These are phyloP conservation scores for Mythimna lalbum DNA, from an alignment of 2,888 invertebrate species.

Conservation along the genomic window DNA sequence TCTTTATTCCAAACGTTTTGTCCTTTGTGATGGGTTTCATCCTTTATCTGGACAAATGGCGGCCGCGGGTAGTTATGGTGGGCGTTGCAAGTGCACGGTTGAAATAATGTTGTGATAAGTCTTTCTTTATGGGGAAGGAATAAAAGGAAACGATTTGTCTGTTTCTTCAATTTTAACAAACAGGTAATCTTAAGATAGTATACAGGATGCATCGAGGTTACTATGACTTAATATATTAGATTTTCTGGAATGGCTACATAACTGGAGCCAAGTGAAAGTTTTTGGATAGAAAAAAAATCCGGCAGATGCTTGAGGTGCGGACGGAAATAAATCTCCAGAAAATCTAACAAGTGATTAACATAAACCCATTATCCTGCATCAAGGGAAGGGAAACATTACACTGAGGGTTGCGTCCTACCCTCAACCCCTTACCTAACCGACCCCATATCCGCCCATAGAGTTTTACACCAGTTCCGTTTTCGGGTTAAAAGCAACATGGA, in stretches of 20 bases:
- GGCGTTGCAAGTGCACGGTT: constrained; percentile 37
- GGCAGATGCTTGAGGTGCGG: neutral
- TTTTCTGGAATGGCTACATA: neutral
- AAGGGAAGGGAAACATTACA: constrained; percentile 16
- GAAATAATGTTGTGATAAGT: constrained; percentile 37
- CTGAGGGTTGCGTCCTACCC: neutral
- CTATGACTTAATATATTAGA: neutral
- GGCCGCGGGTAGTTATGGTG: constrained; percentile 12
- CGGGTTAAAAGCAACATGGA: constrained; percentile 34
- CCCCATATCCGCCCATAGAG: constrained; percentile 19
- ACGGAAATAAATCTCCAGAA: constrained; percentile 12
- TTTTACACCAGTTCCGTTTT: constrained; percentile 30
- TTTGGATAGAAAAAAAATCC: neutral
- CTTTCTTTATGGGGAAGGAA: constrained; percentile 1
- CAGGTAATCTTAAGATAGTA: neutral
- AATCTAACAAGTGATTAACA: constrained; percentile 5
- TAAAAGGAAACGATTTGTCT: constrained; percentile 10
- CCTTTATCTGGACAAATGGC: constrained; percentile 45
- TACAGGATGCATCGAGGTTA: too few relatives aligned
- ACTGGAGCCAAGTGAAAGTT: neutral
- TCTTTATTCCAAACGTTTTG: constrained; percentile 45
- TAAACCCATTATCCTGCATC: constrained; percentile 19
- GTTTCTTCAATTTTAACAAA: neutral
- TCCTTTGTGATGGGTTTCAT: constrained; percentile 40
- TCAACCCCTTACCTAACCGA: constrained; percentile 22